Evolutionary conservation across 2,888 invertebrate species (phyloP), one percentile per base, ranked within the genome.

Genomic region (Eilema caniola): DNA sequence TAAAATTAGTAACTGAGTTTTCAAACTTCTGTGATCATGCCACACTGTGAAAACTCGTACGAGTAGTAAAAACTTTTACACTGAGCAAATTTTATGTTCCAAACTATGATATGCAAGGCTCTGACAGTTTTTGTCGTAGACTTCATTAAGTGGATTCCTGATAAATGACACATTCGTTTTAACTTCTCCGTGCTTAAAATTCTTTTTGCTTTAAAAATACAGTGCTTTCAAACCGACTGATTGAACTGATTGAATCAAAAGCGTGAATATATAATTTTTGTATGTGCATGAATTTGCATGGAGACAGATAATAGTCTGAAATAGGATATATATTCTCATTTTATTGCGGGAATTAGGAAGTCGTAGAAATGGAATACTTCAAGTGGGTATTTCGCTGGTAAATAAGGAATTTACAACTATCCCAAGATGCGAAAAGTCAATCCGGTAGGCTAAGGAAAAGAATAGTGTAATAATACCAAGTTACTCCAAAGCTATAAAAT

Each of bases 141-240:
- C 66, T 70, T 73, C 70, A 72, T 73, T 78, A 78, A 67, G 63
- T 63, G 37, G 53, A n/a, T 53, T 53, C 20, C 53, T n/a, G n/a
- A 53, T 53, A 53, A 20, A 53, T 53, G 20, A 53, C 53, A 20
- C n/a, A 10, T 53, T 53, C n/a, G 53, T n/a, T 53, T n/a, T 53
- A 53, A 53, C 53, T 53, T n/a, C 53, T 53, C 20, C n/a, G n/a
- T 53, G n/a, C n/a, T 53, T n/a, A 10, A 47, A 41, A 47, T 47
- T 53, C 10, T 53, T 53, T 53, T 53, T 10, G n/a, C n/a, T 53
- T 53, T 53, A 8, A 53, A 53, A 53, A 53, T n/a, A 2, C 20
- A 53, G 20, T 53, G 10, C 20, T 8, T n/a, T 20, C 2, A n/a
- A n/a, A n/a, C n/a, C n/a, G n/a, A n/a, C n/a, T n/a, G 1, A 2